Conservation (phyloP, 53 echinoderm and acorn worm genomes). For the Luidia sarsii region DNA sequence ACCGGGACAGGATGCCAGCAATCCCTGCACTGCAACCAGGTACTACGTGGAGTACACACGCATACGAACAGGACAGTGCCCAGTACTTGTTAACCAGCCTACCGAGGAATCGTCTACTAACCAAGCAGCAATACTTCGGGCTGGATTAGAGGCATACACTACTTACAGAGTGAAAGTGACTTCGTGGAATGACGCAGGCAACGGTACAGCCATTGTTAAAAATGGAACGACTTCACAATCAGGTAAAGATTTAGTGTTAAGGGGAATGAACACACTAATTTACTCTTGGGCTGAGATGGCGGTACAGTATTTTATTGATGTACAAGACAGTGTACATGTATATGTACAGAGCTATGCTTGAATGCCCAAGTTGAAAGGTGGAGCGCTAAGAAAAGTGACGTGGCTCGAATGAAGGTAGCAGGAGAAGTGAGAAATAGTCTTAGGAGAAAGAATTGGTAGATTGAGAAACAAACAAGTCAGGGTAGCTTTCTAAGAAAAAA, state of each 20-base stretch:
- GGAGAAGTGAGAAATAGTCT: no score
- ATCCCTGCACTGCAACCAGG: conserved; percentile 1
- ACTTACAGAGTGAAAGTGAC: conserved; percentile 23
- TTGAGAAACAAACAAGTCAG: no score
- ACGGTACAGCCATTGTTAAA: neutral
- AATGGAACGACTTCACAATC: neutral
- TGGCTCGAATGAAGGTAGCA: no score
- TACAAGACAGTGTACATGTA: no score
- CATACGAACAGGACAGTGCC: conserved; percentile 35
- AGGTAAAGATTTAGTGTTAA: neutral
- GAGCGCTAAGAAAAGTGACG: no score
- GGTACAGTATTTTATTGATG: no score
- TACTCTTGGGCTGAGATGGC: no score
- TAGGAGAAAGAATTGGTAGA: no score
- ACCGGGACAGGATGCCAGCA: neutral
- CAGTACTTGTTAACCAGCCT: neutral
- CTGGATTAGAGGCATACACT: conserved; percentile 14
- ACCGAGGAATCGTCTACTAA: neutral
- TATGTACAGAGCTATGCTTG: no score
- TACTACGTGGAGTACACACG: conserved; percentile 20
- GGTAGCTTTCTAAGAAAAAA: no score
- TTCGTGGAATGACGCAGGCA: conserved; percentile 1
- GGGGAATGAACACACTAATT: no score
- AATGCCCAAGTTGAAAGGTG: no score
- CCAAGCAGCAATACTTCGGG: neutral